Evolutionary conservation across 2,113 vertebrate genomes (phyloP).

Genomic region (Corythornis madagascariensis): DNA sequence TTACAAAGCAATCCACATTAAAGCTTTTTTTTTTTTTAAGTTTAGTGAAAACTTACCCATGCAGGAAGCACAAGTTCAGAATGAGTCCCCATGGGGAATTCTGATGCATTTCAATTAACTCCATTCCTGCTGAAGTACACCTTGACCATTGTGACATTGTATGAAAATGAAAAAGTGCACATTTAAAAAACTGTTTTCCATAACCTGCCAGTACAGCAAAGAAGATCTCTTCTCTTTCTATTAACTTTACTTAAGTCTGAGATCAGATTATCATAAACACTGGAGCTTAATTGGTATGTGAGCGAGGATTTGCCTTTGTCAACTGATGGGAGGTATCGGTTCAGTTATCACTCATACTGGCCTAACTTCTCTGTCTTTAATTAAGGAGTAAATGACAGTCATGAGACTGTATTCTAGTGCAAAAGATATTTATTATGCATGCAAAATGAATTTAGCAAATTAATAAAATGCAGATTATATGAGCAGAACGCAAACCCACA

Average conservation of each 20-base stretch:
- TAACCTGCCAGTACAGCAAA: background rate
- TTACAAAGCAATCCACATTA: background rate
- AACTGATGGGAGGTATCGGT: conserved; percentile 50
- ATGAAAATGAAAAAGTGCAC: background rate
- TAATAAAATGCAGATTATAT: conserved; percentile 33
- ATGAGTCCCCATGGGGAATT: background rate
- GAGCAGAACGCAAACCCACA: background rate
- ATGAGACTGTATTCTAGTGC: conserved; percentile 57
- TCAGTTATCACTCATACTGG: conserved; percentile 57
- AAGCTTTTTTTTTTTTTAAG: background rate
- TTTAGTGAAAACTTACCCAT: background rate
- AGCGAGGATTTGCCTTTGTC: conserved; percentile 7
- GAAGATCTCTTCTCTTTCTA: background rate
- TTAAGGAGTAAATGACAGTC: conserved; percentile 74
- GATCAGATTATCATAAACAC: background rate
- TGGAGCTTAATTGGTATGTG: background rate
- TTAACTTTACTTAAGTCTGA: background rate
- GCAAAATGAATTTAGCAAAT: conserved; percentile 22
- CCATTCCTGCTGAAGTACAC: background rate
- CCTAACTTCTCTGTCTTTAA: conserved; percentile 67
- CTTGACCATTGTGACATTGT: background rate
- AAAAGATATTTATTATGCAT: conserved; percentile 35
- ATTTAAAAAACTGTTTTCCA: background rate
- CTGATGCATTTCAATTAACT: background rate
- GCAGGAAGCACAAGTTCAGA: background rate